Base-by-base conservation (phyloP, 1,140 invertebrate genomes). In the Sitophilus oryzae region DNA sequence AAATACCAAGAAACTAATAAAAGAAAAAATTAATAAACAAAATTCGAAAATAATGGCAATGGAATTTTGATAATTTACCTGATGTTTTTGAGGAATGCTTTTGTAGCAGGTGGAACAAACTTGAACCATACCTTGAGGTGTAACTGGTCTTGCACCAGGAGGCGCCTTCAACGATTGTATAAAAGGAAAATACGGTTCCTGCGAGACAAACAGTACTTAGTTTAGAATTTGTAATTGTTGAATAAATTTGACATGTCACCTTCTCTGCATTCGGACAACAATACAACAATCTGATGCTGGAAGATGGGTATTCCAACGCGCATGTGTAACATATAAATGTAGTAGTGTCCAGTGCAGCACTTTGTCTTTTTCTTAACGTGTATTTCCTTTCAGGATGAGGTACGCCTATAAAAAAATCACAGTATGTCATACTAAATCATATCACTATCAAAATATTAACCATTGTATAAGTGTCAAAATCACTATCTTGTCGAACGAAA, bases 251-350 rank as follows among this genome's bases (percentile, higher is more conserved):
- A n/a, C n/a, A n/a, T n/a, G 8, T 45, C 45, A 53, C 51, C 44
- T 84, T 78, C 66, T 90, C 88, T 1, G 85, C 80, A 75, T 92
- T 91, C 30, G 84, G 78, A 67, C 85, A 85, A 69, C 89, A 90
- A 71, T 90, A 91, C n/a, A 93, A 76, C 44, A 91, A 73, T 63
- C 88, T 74, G 73, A 89, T 74, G 77, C 83, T 78, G 68, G 83
- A 84, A 15, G 84, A 86, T 52, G 84, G 82, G 68, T 85, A 85
- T 68, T 87, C 82, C 56, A 83, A 76, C 19, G 87, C 86, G 75
- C 91, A 94, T 40, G 88, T 90, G 71, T 91, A 94, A 75, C 91
- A 94, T 21, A 92, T 83, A 71, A 92, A 92, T 50, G 82, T 86
- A 10, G 86, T 83, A 1, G 79, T 77, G 62, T 85, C 84, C 19